Evolutionary conservation across 2,113 vertebrate species (phyloP), one percentile per base, ranked within the genome.

Genomic region (Tylochromis polylepis): DNA sequence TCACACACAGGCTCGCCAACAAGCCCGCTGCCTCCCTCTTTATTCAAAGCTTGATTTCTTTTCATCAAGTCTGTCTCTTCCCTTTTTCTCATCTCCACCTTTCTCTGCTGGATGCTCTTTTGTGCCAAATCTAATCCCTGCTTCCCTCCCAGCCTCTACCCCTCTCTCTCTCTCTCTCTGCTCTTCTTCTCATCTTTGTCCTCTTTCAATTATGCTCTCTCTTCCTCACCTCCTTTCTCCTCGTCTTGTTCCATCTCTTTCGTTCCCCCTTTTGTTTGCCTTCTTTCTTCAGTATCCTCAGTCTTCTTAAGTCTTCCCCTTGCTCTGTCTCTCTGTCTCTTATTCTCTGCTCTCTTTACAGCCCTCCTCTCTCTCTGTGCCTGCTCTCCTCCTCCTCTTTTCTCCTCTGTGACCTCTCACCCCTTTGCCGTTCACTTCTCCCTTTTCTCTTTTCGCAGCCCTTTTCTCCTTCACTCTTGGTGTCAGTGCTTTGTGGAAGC

Each of bases 31-130:
- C 83, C 87, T 88, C 92, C 88, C 83, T 89, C 80, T 91, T 89
- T 88, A 92, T 94, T 94, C 92, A 91, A 85, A 88, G 89, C 87
- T 91, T 91, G 89, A 92, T 92, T 92, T 95, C 88, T 89, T 94
- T 94, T 93, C 90, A 90, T 95, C 88, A 91, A 89, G 82, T 90
- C 89, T 90, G 84, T 91, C 87, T 91, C 88, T 93, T 88, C 85
- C 57, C 85, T 84, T 89, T 92, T 92, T 93, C 91, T 93, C 92
- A 90, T 88, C 89, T 56, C 84, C 90, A 94, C 93, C 91, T 93
- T 93, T 94, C 86, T 90, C 93, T 70, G 91, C 91, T 93, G 91
- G 90, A 93, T 85, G 80, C 93, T 91, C 88, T 91, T 94, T 94
- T 88, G 92, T 89, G 89, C 89, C 87, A 88, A 91, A 94, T 89